Conservation (phyloP, 2,113 vertebrate genomes). For the Callocephalon fimbriatum region DNA sequence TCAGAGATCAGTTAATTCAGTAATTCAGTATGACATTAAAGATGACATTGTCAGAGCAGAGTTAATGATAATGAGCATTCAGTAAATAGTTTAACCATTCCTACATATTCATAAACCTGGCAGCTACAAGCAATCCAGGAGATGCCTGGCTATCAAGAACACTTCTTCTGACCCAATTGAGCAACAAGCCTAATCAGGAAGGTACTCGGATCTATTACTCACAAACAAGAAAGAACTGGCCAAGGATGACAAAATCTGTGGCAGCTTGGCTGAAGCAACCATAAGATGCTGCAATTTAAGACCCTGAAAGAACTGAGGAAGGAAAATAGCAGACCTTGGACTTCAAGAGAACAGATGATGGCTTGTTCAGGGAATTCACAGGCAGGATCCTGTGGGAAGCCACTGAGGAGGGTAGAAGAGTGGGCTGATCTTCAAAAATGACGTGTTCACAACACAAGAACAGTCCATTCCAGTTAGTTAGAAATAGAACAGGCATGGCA, state of each 20-base stretch:
- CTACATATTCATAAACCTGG: background rate
- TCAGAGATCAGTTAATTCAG: slow-evolving; percentile 16
- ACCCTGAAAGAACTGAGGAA: background rate
- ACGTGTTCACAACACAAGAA: background rate
- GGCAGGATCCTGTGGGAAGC: background rate
- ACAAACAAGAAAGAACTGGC: background rate
- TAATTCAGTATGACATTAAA: slow-evolving; percentile 41
- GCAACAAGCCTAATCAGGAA: background rate
- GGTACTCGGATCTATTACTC: background rate
- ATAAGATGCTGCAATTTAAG: background rate
- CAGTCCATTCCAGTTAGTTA: background rate
- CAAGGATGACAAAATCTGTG: background rate
- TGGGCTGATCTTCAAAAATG: background rate
- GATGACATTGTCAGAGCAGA: background rate
- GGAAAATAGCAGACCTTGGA: background rate
- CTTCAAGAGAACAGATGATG: background rate
- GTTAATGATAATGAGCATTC: background rate
- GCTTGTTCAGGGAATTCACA: background rate
- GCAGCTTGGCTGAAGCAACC: background rate
- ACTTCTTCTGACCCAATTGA: background rate
- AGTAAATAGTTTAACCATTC: slow-evolving; percentile 39
- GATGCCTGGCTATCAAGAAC: background rate
- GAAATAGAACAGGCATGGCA: background rate
- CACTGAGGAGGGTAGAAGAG: background rate
- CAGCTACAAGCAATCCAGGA: background rate